A percentile compares a stretch with the other conserved stretches of the same genome.
phyloP scores from a whole-genome alignment of 2,888 invertebrate species.

The Noctua pronuba region DNA sequence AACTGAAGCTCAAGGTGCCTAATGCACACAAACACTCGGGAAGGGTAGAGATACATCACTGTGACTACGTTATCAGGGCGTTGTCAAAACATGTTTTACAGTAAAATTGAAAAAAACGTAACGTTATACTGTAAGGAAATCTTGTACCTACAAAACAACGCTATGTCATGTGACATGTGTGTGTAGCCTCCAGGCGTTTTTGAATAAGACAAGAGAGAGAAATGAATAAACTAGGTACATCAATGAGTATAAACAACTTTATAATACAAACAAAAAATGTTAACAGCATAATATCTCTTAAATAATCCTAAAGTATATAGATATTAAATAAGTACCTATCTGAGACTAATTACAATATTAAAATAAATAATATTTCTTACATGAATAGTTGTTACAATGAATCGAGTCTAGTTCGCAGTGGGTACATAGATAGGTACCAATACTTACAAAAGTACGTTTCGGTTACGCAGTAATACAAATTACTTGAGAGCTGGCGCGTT shows the following conservation, averaged over 20 bases:
- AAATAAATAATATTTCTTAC: slow-evolving; percentile 1
- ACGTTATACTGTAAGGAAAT: neutral
- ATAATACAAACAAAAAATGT: slow-evolving; percentile 40
- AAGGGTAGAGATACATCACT: too few relatives aligned
- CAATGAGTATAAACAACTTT: slow-evolving; percentile 6
- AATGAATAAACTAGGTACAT: slow-evolving; percentile 3
- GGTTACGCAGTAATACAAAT: neutral
- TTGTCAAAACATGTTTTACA: too few relatives aligned
- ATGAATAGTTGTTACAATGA: neutral
- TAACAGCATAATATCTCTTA: neutral
- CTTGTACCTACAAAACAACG: neutral
- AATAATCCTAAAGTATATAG: slow-evolving; percentile 17
- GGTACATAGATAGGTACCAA: neutral
- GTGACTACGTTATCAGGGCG: too few relatives aligned
- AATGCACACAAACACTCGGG: too few relatives aligned
- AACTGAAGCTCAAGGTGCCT: too few relatives aligned
- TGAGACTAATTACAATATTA: slow-evolving; percentile 20
- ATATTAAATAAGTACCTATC: neutral
- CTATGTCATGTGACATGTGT: neutral
- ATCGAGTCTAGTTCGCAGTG: slow-evolving; percentile 3
- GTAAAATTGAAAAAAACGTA: too few relatives aligned
- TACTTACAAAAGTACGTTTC: too few relatives aligned
- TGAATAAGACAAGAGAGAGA: neutral
- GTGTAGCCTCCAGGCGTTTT: neutral
- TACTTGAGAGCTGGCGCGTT: neutral